Evolutionary conservation across 2,113 vertebrate species (phyloP), one percentile per base, ranked within the genome.

Genomic region (Lagopus muta): DNA sequence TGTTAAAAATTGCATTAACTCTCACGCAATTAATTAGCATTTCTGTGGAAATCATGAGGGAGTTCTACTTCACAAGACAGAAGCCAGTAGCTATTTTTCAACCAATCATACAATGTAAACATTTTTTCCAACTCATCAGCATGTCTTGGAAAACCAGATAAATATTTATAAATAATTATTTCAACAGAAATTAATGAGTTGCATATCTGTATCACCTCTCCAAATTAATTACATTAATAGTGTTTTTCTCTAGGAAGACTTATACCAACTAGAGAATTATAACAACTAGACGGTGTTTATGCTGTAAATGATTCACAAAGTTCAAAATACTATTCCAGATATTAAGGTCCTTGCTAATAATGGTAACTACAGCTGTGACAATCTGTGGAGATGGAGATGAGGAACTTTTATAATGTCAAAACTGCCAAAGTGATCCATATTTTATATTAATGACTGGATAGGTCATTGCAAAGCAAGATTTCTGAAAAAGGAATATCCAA

Each of bases 141-240:
- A 86, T 81, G 92, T 80, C 90, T 86, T 88, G 71, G 77, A 62
- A 94, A 97, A 85, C 30, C 61, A 96, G 92, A 96, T 93, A 67
- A 96, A 96, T 95, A 96, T 97, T 97, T 97, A 95, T 97, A 96
- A 97, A 97, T 94, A 97, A 96, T 96, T 97, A 97, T 97, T 97
- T 96, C 88, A 91, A 95, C 96, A 97, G 88, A 97, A 97, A 97
- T 96, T 96, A 96, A 85, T 93, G 76, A 94, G 75, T 87, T 97
- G 97, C 95, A 79, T 96, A 92, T 95, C 91, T 94, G 95, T 92
- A 95, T 96, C 96, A 83, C 95, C 71, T 96, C 52, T 93, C 34
- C 8, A 95, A 97, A 97, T 97, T 97, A 97, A 97, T 96, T 97
- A 96, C 80, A 96, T 97, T 97, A 97, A 94, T 96, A 95, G 93